phyloP scores from a whole-genome alignment of 92 coral and sea anemone genomes.

The Porites rus region DNA sequence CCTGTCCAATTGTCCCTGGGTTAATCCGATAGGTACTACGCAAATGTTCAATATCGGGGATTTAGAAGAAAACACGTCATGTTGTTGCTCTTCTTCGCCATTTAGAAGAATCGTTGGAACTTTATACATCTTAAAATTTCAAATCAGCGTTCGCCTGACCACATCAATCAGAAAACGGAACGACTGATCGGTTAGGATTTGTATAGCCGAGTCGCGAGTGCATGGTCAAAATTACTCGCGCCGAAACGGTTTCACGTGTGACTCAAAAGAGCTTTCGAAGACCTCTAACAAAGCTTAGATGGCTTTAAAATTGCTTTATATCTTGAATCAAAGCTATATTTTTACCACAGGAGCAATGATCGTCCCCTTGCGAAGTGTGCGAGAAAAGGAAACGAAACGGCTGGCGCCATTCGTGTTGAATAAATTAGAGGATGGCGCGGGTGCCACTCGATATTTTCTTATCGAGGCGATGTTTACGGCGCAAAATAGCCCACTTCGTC shows the following conservation, averaged over 20 bases:
- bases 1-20: neutral
- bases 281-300: conserved; percentile 1
- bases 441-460: conserved; percentile 54
- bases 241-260: conserved; percentile 46
- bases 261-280: neutral
- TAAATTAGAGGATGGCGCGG: conserved; percentile 52
- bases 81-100: neutral
- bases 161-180: neutral
- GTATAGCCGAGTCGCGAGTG: neutral
- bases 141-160: neutral
- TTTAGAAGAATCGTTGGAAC: neutral
- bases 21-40: conserved; percentile 15
- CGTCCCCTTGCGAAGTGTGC: neutral
- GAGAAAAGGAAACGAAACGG: conserved; percentile 28
- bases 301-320: neutral
- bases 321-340: neutral
- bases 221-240: conserved; percentile 36
- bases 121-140: neutral
- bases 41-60: conserved; percentile 26
- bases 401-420: conserved; percentile 62
- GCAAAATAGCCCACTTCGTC: conserved; percentile 37
- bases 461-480: conserved; percentile 32
- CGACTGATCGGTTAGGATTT: conserved; percentile 6
- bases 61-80: neutral
- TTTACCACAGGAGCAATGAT: neutral